Evolutionary conservation across 1,140 invertebrate species (phyloP).

Genomic region (Melitaea cinxia): DNA sequence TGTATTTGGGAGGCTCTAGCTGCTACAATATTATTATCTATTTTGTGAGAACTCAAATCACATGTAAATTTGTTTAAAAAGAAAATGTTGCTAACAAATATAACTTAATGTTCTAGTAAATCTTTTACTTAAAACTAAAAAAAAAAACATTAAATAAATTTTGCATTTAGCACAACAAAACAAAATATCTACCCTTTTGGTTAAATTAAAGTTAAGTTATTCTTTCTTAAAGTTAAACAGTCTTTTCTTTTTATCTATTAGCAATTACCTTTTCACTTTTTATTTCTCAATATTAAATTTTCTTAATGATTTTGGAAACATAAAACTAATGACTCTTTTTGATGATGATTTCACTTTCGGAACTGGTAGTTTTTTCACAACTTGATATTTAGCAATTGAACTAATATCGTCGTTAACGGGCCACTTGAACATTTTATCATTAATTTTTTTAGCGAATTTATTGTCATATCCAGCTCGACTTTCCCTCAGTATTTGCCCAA

Average conservation of each 20-base stretch:
- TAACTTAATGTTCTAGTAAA: slow-evolving; percentile 15
- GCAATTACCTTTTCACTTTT: slow-evolving; percentile 1
- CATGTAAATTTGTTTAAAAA: slow-evolving; percentile 20
- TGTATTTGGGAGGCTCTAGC: background rate
- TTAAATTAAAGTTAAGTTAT: slow-evolving; percentile 7
- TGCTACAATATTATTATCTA: background rate
- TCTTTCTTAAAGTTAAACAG: slow-evolving; percentile 1
- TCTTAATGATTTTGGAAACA: slow-evolving; percentile 27
- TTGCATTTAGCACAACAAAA: slow-evolving; percentile 12
- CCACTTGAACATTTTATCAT: slow-evolving; percentile 27
- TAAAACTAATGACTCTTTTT: slow-evolving; percentile 22
- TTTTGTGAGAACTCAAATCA: slow-evolving; percentile 15
- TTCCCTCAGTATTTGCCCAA: slow-evolving; percentile 27
- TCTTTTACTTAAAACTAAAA: background rate
- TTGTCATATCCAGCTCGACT: slow-evolving; percentile 22
- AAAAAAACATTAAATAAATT: slow-evolving; percentile 2
- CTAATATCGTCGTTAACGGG: slow-evolving; percentile 23
- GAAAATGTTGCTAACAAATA: slow-evolving; percentile 10
- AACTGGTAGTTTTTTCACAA: slow-evolving; percentile 24
- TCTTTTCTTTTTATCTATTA: slow-evolving; percentile 3
- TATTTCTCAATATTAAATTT: slow-evolving; percentile 22
- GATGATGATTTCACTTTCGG: slow-evolving; percentile 26
- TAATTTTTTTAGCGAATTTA: slow-evolving; percentile 25
- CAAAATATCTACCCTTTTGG: slow-evolving; percentile 15
- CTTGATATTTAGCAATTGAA: slow-evolving; percentile 29